phyloP scores from a whole-genome alignment of 1,140 invertebrate genomes.

The Periplaneta americana region DNA sequence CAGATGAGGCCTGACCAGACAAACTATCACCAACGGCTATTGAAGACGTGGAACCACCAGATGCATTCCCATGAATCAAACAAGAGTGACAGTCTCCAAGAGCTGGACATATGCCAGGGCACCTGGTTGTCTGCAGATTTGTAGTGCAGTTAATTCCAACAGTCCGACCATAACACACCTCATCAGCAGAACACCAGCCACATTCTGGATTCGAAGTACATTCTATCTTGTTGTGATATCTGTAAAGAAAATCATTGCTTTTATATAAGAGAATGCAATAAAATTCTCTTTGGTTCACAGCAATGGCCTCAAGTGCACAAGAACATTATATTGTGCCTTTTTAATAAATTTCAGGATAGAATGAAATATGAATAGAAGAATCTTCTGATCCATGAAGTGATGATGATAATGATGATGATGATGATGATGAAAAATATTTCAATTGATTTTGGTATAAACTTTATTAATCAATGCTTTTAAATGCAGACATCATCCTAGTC shows the following conservation, averaged over 20 bases:
- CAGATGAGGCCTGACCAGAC: constrained; percentile 39
- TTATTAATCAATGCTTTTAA: too few species aligned
- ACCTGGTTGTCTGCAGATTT: constrained; percentile 79
- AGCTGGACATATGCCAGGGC: constrained; percentile 71
- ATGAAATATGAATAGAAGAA: too few species aligned
- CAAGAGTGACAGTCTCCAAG: constrained; percentile 86
- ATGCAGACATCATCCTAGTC: too few species aligned
- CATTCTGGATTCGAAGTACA: constrained; percentile 88
- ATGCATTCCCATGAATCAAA: constrained; percentile 59
- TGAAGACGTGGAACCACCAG: constrained; percentile 25
- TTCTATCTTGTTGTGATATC: constrained; percentile 64
- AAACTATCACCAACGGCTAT: background rate
- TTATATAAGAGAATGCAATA: background rate
- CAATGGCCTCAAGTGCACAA: too few species aligned
- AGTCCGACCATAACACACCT: constrained; percentile 75
- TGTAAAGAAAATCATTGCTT: constrained; percentile 29
- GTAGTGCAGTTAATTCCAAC: constrained; percentile 79
- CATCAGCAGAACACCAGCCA: constrained; percentile 85
- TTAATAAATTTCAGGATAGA: too few species aligned
- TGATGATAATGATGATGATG: too few species aligned
- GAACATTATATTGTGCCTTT: too few species aligned
- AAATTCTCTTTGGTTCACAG: too few species aligned
- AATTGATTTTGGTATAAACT: too few species aligned
- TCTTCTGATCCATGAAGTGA: too few species aligned
- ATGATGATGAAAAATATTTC: too few species aligned